Evolutionary conservation across 2,888 invertebrate species (phyloP).

Genomic region (Electrophaes corylata): DNA sequence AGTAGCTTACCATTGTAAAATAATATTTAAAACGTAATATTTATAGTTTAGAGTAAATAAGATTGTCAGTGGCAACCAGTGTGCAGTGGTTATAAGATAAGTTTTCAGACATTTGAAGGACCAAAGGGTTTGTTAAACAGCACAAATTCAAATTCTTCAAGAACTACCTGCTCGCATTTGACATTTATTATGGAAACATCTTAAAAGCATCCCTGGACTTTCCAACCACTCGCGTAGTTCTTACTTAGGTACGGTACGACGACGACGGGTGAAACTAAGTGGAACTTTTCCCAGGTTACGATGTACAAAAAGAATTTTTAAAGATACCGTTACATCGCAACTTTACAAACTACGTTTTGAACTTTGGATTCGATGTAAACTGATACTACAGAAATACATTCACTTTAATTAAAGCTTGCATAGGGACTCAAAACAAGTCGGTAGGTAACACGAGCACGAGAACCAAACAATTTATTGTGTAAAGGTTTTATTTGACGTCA

Average conservation of each 20-base stretch:
- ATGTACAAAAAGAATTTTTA: constrained; percentile 77
- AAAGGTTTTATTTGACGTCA: constrained; percentile 46
- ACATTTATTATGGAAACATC: constrained; percentile 71
- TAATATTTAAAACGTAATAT: too few species aligned
- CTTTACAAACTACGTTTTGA: constrained; percentile 61
- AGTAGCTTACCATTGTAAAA: too few species aligned
- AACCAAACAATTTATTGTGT: constrained; percentile 44
- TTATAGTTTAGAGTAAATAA: too few species aligned
- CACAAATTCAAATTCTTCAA: constrained; percentile 33
- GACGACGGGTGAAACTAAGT: constrained; percentile 72
- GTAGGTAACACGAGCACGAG: constrained; percentile 19
- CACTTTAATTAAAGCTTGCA: not conserved
- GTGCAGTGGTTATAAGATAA: not conserved
- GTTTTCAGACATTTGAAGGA: not conserved
- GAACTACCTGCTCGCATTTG: constrained; percentile 39
- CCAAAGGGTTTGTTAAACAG: not conserved
- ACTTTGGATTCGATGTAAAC: constrained; percentile 39
- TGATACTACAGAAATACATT: constrained; percentile 28
- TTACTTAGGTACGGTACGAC: constrained; percentile 70
- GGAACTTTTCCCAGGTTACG: constrained; percentile 76
- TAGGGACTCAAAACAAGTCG: not conserved
- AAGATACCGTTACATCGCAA: constrained; percentile 62
- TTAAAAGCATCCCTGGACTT: constrained; percentile 73
- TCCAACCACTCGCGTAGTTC: constrained; percentile 70
- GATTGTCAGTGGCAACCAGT: not conserved